Evolutionary conservation across 2,797 vertebrate genomes (phyloP).

Genomic region (Labroides dimidiatus): DNA sequence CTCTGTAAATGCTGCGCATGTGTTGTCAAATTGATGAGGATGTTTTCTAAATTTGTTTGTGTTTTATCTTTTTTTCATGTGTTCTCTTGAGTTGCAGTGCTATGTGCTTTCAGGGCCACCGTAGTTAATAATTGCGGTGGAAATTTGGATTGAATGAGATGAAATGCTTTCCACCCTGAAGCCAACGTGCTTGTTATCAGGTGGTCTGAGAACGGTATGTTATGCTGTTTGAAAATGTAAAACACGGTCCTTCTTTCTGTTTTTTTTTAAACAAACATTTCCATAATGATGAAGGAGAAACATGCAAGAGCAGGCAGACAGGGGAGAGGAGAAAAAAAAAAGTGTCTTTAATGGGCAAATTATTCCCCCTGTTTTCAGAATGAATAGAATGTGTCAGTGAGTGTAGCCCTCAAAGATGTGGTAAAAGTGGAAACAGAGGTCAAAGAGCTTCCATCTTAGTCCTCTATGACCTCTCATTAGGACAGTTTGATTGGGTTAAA

Average conservation of each 20-base stretch:
- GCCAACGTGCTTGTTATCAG: constrained; percentile 55
- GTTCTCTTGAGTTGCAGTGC: too few relatives aligned
- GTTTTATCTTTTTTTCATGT: too few relatives aligned
- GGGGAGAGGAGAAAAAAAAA: too few relatives aligned
- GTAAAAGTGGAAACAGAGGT: constrained; percentile 64
- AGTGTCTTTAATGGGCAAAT: constrained; percentile 21
- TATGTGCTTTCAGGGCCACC: too few relatives aligned
- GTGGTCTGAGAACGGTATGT: constrained; percentile 50
- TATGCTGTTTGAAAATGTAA: constrained; percentile 39
- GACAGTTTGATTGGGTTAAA: constrained; percentile 50
- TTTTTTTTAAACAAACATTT: too few relatives aligned
- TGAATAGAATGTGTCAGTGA: too few relatives aligned
- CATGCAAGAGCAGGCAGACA: too few relatives aligned
- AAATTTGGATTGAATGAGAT: constrained; percentile 57
- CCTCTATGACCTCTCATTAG: constrained; percentile 49
- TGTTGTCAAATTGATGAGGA: too few relatives aligned
- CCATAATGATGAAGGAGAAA: too few relatives aligned
- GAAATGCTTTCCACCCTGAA: constrained; percentile 48
- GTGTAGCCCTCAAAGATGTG: too few relatives aligned
- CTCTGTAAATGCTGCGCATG: too few relatives aligned
- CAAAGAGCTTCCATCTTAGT: constrained; percentile 50
- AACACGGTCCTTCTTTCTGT: constrained; percentile 51
- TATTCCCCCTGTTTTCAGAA: constrained; percentile 40
- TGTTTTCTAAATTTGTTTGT: too few relatives aligned
- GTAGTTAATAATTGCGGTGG: constrained; percentile 47